Evolutionary conservation across 2,888 invertebrate species (phyloP).

Genomic region (Pollenia griseotomentosa): DNA sequence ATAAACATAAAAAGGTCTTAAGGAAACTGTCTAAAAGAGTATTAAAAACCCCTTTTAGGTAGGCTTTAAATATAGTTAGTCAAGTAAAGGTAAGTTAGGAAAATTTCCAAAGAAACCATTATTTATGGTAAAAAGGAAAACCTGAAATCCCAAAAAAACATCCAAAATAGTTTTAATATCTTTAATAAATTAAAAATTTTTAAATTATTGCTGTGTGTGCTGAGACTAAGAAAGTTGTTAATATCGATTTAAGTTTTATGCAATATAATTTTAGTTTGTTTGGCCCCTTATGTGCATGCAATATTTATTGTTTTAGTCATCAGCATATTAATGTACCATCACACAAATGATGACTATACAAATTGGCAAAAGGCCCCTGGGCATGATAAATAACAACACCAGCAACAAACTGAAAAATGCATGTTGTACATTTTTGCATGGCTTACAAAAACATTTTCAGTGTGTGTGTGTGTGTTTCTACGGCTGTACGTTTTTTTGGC

Average conservation of each 20-base stretch:
- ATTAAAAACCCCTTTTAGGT: slow-evolving; percentile 20
- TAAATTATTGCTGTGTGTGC: not conserved
- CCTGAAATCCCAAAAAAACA: not conserved
- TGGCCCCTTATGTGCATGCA: slow-evolving; percentile 59
- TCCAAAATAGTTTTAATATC: not conserved
- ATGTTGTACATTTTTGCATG: not conserved
- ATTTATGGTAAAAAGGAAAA: slow-evolving; percentile 13
- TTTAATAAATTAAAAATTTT: not conserved
- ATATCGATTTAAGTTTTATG: slow-evolving; percentile 17
- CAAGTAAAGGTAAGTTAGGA: slow-evolving; percentile 15
- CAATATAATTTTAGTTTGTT: not conserved
- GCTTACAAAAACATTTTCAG: not conserved
- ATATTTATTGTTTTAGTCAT: slow-evolving; percentile 70
- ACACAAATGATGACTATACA: slow-evolving; percentile 67
- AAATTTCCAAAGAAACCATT: slow-evolving; percentile 47
- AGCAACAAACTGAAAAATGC: slow-evolving; percentile 7
- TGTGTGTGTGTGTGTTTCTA: not conserved
- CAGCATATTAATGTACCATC: slow-evolving; percentile 69
- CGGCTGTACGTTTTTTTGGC: not conserved
- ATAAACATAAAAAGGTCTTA: not conserved
- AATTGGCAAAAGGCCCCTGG: slow-evolving; percentile 62
- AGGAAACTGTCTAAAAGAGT: slow-evolving; percentile 6
- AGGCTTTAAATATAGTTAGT: slow-evolving; percentile 15
- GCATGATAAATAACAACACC: slow-evolving; percentile 53
- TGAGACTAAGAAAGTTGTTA: not conserved